These are phyloP conservation scores for Taeniopygia guttata DNA, from an alignment of 2,797 vertebrate species.

Conservation along the genomic window DNA sequence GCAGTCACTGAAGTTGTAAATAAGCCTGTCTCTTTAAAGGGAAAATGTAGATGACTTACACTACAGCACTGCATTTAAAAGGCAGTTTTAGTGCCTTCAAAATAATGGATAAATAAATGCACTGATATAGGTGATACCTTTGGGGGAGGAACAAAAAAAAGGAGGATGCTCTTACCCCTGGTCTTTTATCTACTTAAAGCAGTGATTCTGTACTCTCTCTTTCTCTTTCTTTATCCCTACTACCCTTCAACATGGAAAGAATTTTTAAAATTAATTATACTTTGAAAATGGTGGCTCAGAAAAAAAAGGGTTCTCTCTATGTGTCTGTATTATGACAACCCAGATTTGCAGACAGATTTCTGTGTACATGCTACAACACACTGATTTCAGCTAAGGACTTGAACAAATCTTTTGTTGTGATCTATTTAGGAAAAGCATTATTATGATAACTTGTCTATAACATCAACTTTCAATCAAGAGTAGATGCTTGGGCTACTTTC, in stretches of 20 bases:
- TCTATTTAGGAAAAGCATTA: neutral
- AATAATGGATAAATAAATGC: neutral
- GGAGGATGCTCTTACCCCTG: accelerated
- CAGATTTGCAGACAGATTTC: neutral
- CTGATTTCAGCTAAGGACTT: neutral
- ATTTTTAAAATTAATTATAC: neutral
- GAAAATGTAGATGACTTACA: neutral
- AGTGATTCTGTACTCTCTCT: neutral
- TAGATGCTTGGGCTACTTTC: neutral
- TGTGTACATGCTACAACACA: neutral
- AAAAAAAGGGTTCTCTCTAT: neutral
- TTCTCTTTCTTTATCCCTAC: neutral
- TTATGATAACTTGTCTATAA: neutral
- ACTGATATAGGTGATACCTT: neutral
- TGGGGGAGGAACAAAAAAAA: neutral
- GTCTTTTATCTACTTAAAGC: neutral
- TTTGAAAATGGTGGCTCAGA: neutral
- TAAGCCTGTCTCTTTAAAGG: neutral
- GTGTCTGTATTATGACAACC: neutral
- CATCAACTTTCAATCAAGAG: neutral
- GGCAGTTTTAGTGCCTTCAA: neutral
- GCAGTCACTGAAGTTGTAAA: neutral
- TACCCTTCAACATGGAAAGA: neutral
- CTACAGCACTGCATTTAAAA: neutral
- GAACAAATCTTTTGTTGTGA: neutral